A percentile compares a stretch with the other conserved stretches of the same genome.
phyloP scores from a whole-genome alignment of 1,140 invertebrate species.

The Tetranychus urticae region DNA sequence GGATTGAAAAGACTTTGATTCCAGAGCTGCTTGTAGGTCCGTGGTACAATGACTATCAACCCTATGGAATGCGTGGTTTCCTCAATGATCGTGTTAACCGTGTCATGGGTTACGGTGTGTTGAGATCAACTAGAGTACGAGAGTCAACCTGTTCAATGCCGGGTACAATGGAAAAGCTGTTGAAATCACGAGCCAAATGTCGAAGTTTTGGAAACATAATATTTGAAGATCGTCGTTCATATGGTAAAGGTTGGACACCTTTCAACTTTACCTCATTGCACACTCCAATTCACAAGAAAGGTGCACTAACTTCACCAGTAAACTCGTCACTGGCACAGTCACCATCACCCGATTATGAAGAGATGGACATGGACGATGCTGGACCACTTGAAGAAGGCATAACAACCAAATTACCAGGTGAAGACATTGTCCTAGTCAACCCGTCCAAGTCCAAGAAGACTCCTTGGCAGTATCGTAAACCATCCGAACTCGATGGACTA shows the following conservation, averaged over 20 bases:
- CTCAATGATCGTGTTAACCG: constrained; percentile 26
- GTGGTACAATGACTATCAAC: constrained; percentile 28
- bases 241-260: constrained; percentile 18
- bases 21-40: constrained; percentile 22
- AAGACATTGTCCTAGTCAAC: constrained; percentile 7
- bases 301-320: constrained; percentile 8
- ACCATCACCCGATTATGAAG: neutral
- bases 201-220: constrained; percentile 13
- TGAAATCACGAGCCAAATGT: constrained; percentile 2
- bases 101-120: constrained; percentile 28
- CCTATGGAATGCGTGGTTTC: constrained; percentile 26
- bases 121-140: constrained; percentile 25
- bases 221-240: constrained; percentile 15
- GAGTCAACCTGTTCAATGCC: constrained; percentile 12
- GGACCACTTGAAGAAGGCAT: neutral
- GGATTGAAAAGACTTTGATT: constrained; percentile 22
- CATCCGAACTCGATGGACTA: constrained; percentile 21
- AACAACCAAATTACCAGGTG: neutral
- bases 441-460: constrained; percentile 12
- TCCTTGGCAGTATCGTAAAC: constrained; percentile 20
- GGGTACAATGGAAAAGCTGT: neutral
- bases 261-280: neutral
- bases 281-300: too few relatives aligned
- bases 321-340: constrained; percentile 1
- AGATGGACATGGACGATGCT: neutral